phyloP scores from a whole-genome alignment of 2,797 vertebrate species.

The Centroberyx gerrardi region DNA sequence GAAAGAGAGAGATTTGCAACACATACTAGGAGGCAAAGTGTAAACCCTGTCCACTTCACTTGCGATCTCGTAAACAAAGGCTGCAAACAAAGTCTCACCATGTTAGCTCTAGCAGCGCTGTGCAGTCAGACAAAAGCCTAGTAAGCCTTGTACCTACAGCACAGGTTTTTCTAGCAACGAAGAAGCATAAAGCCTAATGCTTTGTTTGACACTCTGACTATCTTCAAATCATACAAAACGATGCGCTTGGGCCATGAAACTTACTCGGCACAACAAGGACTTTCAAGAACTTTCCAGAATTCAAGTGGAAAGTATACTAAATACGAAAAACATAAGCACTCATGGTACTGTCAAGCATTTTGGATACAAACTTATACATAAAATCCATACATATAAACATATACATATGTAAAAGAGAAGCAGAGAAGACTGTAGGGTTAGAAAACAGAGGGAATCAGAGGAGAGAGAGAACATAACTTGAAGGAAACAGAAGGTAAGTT shows the following conservation, averaged over 20 bases:
- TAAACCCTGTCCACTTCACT: slow-evolving; percentile 1
- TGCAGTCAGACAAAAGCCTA: background rate
- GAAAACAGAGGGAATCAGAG: background rate
- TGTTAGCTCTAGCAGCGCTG: background rate
- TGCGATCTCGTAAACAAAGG: slow-evolving; percentile 14
- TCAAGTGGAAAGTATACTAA: slow-evolving; percentile 1
- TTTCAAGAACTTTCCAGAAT: slow-evolving; percentile 14
- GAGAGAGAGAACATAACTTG: slow-evolving; percentile 6
- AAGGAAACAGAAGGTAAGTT: slow-evolving; percentile 7
- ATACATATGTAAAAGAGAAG: too few species aligned
- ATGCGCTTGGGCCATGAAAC: slow-evolving; percentile 12
- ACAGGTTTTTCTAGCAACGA: background rate
- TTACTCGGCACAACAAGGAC: slow-evolving; percentile 2
- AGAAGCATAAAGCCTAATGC: background rate
- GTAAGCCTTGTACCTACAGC: background rate
- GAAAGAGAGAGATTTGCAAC: background rate
- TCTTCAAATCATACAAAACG: background rate
- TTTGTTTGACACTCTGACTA: background rate
- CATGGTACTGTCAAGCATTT: background rate
- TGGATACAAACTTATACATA: background rate
- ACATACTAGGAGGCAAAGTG: slow-evolving; percentile 1
- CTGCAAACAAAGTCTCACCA: background rate
- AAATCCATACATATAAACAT: too few species aligned
- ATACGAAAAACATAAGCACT: slow-evolving; percentile 18
- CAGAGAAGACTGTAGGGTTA: background rate